These are phyloP conservation scores for Poeciliopsis infans DNA, from an alignment of 2,797 vertebrate genomes.

Conservation along the genomic window DNA sequence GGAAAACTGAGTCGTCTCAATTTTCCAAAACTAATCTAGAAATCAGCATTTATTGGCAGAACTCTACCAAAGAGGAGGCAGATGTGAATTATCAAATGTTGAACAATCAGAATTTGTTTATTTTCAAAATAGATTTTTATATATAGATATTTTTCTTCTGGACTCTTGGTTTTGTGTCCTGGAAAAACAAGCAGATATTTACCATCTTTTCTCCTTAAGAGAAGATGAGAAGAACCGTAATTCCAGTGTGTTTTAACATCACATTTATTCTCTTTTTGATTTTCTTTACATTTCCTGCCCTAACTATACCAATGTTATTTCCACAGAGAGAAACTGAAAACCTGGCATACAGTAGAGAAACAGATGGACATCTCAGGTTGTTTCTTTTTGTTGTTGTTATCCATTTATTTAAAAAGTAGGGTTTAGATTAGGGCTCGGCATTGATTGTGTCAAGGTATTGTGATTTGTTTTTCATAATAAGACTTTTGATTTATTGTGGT, in stretches of 20 bases:
- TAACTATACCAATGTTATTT: not conserved
- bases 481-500: no score
- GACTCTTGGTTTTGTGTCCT: not conserved
- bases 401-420: no score
- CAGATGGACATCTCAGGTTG: no score
- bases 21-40: not conserved
- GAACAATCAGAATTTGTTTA: not conserved
- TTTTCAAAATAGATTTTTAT: not conserved
- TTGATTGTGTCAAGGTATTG: no score
- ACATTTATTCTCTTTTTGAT: not conserved
- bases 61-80: not conserved
- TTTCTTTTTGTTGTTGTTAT: no score
- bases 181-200: not conserved
- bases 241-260: not conserved
- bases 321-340: not conserved
- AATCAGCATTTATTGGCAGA: not conserved
- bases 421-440: no score
- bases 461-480: no score
- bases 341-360: not conserved
- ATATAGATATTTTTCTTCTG: not conserved
- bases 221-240: not conserved
- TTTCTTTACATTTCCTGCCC: not conserved
- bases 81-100: not conserved
- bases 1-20: not conserved
- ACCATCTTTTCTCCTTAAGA: not conserved